Conservation (phyloP, 2,888 invertebrate genomes). For the Drosophila parthenogenetica region DNA sequence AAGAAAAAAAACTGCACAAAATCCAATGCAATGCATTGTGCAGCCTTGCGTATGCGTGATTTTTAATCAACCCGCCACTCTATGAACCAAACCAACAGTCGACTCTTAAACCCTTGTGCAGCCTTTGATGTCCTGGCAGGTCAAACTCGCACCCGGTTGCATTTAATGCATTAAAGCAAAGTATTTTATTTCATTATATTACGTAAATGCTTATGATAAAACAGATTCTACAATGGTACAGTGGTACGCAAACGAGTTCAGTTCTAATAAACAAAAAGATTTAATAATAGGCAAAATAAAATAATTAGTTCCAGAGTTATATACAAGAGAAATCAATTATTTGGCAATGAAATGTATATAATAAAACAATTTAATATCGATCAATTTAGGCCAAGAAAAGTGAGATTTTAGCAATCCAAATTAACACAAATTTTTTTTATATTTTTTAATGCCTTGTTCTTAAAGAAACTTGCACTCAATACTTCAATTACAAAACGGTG, state of each 20-base stretch:
- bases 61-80: conserved; percentile 64
- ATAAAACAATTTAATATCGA: too few relatives aligned
- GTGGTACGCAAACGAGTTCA: conserved; percentile 16
- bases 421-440: too few relatives aligned
- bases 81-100: conserved; percentile 23
- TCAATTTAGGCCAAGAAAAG: too few relatives aligned
- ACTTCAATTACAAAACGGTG: too few relatives aligned
- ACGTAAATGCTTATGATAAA: conserved; percentile 43
- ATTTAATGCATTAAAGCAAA: conserved; percentile 52
- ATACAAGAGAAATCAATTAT: not conserved
- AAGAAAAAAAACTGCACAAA: conserved; percentile 15
- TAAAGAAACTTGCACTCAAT: too few relatives aligned
- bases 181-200: conserved; percentile 58
- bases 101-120: conserved; percentile 2
- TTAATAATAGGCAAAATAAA: not conserved
- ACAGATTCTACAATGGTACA: conserved; percentile 23
- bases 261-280: not conserved
- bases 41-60: conserved; percentile 69
- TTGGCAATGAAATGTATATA: too few relatives aligned
- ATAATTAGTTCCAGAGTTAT: not conserved
- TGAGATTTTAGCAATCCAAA: too few relatives aligned
- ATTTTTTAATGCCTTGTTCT: too few relatives aligned
- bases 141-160: conserved; percentile 33
- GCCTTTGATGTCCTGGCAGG: conserved; percentile 25
- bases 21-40: conserved; percentile 48